Conservation (phyloP, 2,888 invertebrate species). For the Sphaerophoria rueppellii region DNA sequence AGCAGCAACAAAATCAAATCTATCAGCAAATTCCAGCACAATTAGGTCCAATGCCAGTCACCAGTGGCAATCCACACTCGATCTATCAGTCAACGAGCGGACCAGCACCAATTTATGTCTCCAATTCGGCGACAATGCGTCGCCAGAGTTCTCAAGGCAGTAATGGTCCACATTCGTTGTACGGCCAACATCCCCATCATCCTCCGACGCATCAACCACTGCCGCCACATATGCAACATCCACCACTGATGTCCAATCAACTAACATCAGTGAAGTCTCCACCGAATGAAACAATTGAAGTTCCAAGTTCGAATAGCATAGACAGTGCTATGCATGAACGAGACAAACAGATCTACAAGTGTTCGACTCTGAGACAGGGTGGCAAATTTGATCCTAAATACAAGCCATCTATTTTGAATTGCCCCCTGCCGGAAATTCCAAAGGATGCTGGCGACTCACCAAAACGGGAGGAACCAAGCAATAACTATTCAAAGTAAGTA, state of each 20-base stretch:
- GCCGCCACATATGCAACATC: conserved; percentile 75
- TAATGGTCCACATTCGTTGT: conserved; percentile 73
- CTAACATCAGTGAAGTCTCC: conserved; percentile 75
- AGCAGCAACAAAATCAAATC: conserved; percentile 80
- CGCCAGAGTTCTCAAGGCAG: conserved; percentile 79
- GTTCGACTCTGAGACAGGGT: conserved; percentile 81
- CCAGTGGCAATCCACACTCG: conserved; percentile 80
- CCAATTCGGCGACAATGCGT: conserved; percentile 81
- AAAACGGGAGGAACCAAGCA: conserved; percentile 76
- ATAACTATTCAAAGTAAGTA: conserved; percentile 81
- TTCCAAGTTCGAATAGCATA: conserved; percentile 78
- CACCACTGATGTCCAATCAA: conserved; percentile 74
- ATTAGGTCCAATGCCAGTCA: conserved; percentile 77
- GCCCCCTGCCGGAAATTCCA: conserved; percentile 82
- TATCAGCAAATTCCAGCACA: conserved; percentile 82
- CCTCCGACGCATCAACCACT: conserved; percentile 74
- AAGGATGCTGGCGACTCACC: conserved; percentile 81
- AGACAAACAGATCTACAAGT: conserved; percentile 82
- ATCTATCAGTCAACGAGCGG: conserved; percentile 80
- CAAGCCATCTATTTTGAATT: conserved; percentile 82
- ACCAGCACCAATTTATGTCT: conserved; percentile 79
- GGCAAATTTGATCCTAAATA: conserved; percentile 82
- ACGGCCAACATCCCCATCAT: conserved; percentile 77
- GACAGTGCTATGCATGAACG: conserved; percentile 81
- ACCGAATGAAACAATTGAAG: conserved; percentile 77